These are phyloP conservation scores for Rotaria sp. DNA, from an alignment of 2,888 invertebrate species.

Conservation along the genomic window DNA sequence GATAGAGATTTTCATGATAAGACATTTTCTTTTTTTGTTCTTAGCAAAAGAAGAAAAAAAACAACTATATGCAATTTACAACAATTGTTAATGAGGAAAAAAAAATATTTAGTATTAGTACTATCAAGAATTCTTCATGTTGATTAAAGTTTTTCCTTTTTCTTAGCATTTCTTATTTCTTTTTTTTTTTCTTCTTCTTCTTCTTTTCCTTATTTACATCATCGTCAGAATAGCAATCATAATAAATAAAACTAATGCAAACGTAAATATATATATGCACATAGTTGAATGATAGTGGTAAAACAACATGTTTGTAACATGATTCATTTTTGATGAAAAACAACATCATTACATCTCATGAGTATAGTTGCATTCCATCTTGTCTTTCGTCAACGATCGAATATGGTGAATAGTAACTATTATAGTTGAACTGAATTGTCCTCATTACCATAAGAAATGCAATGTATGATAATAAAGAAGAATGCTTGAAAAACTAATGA, in stretches of 20 bases:
- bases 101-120: not conserved
- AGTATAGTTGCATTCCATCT: not conserved
- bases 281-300: not conserved
- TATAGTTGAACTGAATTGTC: not conserved
- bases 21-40: not conserved
- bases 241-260: not conserved
- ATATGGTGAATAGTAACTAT: not conserved
- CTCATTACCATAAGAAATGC: not conserved
- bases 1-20: too few relatives aligned
- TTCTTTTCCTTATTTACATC: not conserved
- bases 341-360: not conserved
- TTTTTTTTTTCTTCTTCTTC: too few relatives aligned
- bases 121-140: not conserved
- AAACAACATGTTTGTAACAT: not conserved
- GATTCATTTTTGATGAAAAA: not conserved
- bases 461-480: not conserved
- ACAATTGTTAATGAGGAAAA: not conserved
- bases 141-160: not conserved
- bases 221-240: not conserved
- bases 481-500: not conserved
- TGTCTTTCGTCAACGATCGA: not conserved
- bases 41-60: not conserved
- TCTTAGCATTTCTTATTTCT: not conserved
- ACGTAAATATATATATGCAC: not conserved
- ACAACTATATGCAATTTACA: not conserved